Percentiles rank a stretch among this genome's conserved stretches.
These are phyloP conservation scores for Heliconius hewitsoni DNA, from an alignment of 1,140 invertebrate genomes.

Conservation along the genomic window DNA sequence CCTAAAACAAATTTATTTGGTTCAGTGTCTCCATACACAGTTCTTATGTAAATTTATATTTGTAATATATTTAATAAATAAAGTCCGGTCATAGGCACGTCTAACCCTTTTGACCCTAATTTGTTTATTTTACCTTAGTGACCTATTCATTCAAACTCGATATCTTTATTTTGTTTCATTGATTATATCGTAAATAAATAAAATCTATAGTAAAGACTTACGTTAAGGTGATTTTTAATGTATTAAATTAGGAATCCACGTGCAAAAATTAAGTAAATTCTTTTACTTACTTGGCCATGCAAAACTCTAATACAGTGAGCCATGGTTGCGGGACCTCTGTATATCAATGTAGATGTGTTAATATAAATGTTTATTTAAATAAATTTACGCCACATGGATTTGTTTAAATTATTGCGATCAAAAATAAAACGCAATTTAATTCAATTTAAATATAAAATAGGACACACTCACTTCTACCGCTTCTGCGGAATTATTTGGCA, in stretches of 20 bases:
- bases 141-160: conserved; percentile 57
- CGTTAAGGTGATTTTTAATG: conserved; percentile 3
- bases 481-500: conserved; percentile 56
- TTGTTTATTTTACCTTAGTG: conserved; percentile 54
- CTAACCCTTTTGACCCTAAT: conserved; percentile 53
- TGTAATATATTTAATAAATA: conserved; percentile 18
- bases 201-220: conserved; percentile 21
- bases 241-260: conserved; percentile 42
- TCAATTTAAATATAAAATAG: conserved; percentile 41
- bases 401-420: conserved; percentile 40
- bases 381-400: conserved; percentile 69
- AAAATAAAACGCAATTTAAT: conserved; percentile 45
- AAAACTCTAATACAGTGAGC: conserved; percentile 88
- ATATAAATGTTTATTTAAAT: conserved; percentile 49
- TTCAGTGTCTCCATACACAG: background rate
- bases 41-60: background rate
- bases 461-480: conserved; percentile 45
- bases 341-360: conserved; percentile 52
- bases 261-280: conserved; percentile 43
- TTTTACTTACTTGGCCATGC: conserved; percentile 85
- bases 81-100: conserved; percentile 32
- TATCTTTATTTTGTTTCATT: conserved; percentile 47
- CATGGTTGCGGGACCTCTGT: conserved; percentile 82
- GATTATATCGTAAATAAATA: conserved; percentile 64
- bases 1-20: conserved; percentile 58